These are phyloP conservation scores for Medauroidea extradentata DNA, from an alignment of 1,140 invertebrate genomes.

Conservation along the genomic window DNA sequence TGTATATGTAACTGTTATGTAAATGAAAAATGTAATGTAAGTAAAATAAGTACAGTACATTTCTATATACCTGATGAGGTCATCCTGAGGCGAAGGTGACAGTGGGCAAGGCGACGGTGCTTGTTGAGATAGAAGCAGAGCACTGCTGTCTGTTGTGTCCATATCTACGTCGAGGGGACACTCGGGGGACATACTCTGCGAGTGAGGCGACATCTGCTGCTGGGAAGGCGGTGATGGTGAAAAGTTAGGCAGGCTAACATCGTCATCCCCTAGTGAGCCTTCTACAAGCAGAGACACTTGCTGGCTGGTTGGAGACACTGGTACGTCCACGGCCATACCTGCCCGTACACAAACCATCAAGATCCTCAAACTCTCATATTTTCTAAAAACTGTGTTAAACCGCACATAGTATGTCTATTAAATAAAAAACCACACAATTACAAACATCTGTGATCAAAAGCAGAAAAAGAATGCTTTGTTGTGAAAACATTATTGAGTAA, in stretches of 20 bases:
- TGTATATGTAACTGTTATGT: too few species aligned
- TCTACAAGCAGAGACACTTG: slow-evolving; percentile 4
- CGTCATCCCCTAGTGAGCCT: slow-evolving; percentile 4
- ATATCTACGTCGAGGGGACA: slow-evolving; percentile 23
- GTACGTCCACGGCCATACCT: background rate
- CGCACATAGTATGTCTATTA: too few species aligned
- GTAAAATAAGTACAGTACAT: too few species aligned
- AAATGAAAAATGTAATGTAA: too few species aligned
- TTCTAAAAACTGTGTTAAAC: too few species aligned
- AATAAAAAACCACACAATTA: too few species aligned
- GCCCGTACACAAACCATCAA: too few species aligned
- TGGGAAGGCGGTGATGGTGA: slow-evolving; percentile 2
- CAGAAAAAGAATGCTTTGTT: too few species aligned
- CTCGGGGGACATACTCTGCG: slow-evolving; percentile 10
- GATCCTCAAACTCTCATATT: too few species aligned
- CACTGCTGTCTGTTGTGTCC: slow-evolving; percentile 14
- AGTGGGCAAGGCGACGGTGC: slow-evolving; percentile 9
- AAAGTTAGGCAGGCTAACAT: slow-evolving; percentile 8
- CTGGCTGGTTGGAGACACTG: slow-evolving; percentile 7
- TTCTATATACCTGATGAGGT: too few species aligned
- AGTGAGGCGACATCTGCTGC: slow-evolving; percentile 10
- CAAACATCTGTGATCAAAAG: too few species aligned
- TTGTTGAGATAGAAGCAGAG: slow-evolving; percentile 4
- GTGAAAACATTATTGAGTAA: too few species aligned
- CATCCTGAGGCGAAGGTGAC: background rate